Evolutionary conservation across 2,888 invertebrate genomes (phyloP).

Genomic region (Stenodera caucasica): DNA sequence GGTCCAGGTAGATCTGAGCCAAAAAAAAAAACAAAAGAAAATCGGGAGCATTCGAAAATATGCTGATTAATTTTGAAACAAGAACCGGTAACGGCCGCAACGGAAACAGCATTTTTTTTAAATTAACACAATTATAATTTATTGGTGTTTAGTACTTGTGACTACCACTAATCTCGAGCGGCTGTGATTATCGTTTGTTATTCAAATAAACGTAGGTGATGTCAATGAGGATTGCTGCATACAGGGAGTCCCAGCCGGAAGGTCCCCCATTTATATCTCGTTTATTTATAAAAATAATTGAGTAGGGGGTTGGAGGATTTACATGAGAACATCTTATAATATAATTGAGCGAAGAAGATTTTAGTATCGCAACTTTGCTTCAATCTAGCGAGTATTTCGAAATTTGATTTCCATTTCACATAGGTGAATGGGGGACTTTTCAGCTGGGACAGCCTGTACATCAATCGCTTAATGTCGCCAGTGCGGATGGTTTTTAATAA

Average conservation of each 20-base stretch:
- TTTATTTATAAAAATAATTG: too few species aligned
- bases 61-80: too few species aligned
- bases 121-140: neutral
- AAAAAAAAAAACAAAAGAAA: neutral
- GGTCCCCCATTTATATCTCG: too few species aligned
- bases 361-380: too few species aligned
- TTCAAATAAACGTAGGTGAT: neutral
- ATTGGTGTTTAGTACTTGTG: neutral
- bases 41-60: neutral
- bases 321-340: too few species aligned
- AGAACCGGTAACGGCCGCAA: slow-evolving; percentile 3
- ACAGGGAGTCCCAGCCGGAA: too few species aligned
- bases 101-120: neutral
- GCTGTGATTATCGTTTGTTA: neutral
- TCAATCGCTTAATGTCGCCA: slow-evolving; percentile 1
- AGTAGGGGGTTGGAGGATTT: too few species aligned
- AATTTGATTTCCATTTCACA: too few species aligned
- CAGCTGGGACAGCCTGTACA: neutral
- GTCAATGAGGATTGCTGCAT: too few species aligned
- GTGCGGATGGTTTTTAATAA: neutral
- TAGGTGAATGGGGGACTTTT: neutral
- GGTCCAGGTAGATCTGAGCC: neutral
- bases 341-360: too few species aligned
- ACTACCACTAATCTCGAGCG: neutral
- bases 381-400: too few species aligned